Percentiles rank a stretch among this genome's conserved stretches.
phyloP scores from a whole-genome alignment of 2,113 vertebrate genomes.

The Holacanthus passer region DNA sequence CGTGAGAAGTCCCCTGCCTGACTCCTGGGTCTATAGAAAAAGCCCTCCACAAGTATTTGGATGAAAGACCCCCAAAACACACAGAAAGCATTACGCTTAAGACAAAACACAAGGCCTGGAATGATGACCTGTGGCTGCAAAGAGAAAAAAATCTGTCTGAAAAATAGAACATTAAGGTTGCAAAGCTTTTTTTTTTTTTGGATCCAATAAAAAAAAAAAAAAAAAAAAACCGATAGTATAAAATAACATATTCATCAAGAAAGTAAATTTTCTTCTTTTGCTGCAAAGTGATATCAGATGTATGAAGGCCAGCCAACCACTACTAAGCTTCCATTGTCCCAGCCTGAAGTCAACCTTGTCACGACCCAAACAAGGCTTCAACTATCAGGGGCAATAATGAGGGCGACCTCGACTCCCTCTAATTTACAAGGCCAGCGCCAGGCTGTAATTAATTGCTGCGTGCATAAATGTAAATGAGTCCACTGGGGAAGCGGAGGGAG shows the following conservation, averaged over 20 bases:
- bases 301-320: conserved; percentile 35
- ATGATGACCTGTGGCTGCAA: conserved; percentile 29
- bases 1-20: conserved; percentile 73
- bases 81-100: conserved; percentile 35
- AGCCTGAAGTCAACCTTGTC: conserved; percentile 64
- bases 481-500: conserved; percentile 56
- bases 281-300: conserved; percentile 56
- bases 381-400: conserved; percentile 78
- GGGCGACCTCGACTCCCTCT: conserved; percentile 70
- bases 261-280: conserved; percentile 21
- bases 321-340: conserved; percentile 28
- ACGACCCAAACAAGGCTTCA: conserved; percentile 74
- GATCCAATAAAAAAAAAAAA: background rate
- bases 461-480: conserved; percentile 83
- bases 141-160: background rate
- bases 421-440: conserved; percentile 76
- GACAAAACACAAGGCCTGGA: conserved; percentile 44
- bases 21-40: conserved; percentile 61
- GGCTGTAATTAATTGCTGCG: conserved; percentile 80
- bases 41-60: conserved; percentile 48
- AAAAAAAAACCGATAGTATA: background rate
- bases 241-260: conserved; percentile 50
- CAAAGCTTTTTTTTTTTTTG: background rate
- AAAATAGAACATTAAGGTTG: background rate
- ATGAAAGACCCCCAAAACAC: conserved; percentile 61